These are phyloP conservation scores for Gasterosteus nipponicus DNA, from an alignment of 2,113 vertebrate species.

Conservation along the genomic window DNA sequence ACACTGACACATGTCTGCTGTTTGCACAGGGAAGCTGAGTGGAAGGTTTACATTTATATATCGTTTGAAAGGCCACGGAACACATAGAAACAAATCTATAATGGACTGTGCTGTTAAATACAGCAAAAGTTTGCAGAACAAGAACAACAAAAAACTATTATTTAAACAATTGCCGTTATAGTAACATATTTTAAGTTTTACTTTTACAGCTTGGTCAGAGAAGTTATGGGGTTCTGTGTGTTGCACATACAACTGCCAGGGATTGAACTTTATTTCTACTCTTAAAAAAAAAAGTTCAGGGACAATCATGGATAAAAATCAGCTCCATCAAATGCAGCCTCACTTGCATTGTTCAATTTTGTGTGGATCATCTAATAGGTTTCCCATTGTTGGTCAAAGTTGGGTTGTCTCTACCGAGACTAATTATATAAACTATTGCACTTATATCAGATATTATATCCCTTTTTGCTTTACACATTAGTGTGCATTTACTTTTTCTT, in stretches of 20 bases:
- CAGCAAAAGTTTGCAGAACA: not conserved
- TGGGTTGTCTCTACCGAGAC: constrained; percentile 3
- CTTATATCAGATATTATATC: not conserved
- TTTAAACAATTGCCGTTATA: too few species aligned
- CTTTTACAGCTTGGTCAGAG: too few species aligned
- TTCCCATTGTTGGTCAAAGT: constrained; percentile 1
- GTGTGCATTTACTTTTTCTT: too few species aligned
- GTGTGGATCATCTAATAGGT: not conserved
- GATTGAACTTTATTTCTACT: not conserved
- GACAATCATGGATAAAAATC: not conserved
- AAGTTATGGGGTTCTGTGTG: too few species aligned
- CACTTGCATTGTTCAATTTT: not conserved
- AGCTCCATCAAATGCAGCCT: not conserved
- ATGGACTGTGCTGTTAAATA: not conserved
- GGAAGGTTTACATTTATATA: constrained; percentile 65
- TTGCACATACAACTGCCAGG: too few species aligned
- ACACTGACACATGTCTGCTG: constrained; percentile 46
- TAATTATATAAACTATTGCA: not conserved
- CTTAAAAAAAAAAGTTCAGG: not conserved
- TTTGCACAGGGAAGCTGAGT: constrained; percentile 57
- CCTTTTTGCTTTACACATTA: not conserved
- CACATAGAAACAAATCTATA: constrained; percentile 16
- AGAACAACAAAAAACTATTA: not conserved
- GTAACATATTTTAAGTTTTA: too few species aligned
- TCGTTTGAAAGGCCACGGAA: constrained; percentile 29